Percentiles rank a stretch among this genome's conserved stretches.
These are phyloP conservation scores for Meloidogyne hapla DNA, from an alignment of 1,140 invertebrate species.

Conservation along the genomic window DNA sequence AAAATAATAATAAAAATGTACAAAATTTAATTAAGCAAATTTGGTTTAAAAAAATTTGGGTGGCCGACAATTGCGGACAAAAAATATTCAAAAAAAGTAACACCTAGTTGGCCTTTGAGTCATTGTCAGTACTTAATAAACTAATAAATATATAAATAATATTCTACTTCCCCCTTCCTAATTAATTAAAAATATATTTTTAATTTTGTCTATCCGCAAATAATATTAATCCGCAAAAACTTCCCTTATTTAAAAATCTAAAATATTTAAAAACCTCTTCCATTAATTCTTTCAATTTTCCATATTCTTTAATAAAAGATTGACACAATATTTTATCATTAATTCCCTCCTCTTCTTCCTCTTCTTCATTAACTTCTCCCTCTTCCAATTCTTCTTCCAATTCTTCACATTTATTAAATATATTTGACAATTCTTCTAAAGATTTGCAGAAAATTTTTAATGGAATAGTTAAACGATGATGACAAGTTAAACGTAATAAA, in stretches of 20 bases:
- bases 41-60: too few relatives aligned
- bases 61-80: too few relatives aligned
- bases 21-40: too few relatives aligned
- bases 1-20: too few relatives aligned
- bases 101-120: too few relatives aligned
- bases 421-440: neutral
- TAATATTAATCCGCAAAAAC: neutral
- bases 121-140: too few relatives aligned
- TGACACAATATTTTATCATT: neutral
- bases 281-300: neutral
- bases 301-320: neutral
- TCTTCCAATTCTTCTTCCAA: neutral
- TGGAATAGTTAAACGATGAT: neutral
- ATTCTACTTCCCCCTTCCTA: too few relatives aligned
- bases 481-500: constrained; percentile 15
- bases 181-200: neutral
- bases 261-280: constrained; percentile 1
- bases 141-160: too few relatives aligned
- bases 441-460: neutral
- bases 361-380: constrained; percentile 10
- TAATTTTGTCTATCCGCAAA: neutral
- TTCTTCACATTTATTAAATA: neutral
- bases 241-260: neutral
- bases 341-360: constrained; percentile 7
- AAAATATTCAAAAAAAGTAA: too few relatives aligned